Evolutionary conservation across 1,140 invertebrate genomes (phyloP), one percentile per base, ranked within the genome.

Genomic region (Drosophila pallidifrons): DNA sequence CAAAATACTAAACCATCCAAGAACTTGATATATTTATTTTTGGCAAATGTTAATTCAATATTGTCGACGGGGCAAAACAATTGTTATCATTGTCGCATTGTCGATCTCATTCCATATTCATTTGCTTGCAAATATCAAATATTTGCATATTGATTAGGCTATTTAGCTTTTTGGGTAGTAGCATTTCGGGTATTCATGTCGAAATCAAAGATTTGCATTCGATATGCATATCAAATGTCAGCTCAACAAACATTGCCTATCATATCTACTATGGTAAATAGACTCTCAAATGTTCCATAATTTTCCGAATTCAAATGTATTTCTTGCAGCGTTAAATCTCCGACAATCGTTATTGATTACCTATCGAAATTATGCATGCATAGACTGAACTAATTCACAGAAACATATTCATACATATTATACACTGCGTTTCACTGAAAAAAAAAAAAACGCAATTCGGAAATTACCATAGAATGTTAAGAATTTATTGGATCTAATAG

Each of bases 331-430:
- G 51, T 70, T 88, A 77, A 79, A 47, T 60, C 82, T 76, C 10
- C 82, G 72, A 60, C 64, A 77, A 88, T 77, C 73, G 64, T 60
- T 80, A 88, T 82, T 65, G 83, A 88, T 82, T 88, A 69, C 11
- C 25, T 43, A 58, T 68, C 60, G 64, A 82, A 77, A 86, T 88
- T 82, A 88, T 80, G 67, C 80, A 88, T 87, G 77, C 80, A 74
- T 25, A 41, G 25, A n/a, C 13, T 38, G 35, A 38, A 10, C 45
- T 25, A 25, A 4, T 25, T 4, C 15, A 49, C 46, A 51, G 7
- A 51, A 3, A 51, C 16, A 54, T 52, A 41, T 30, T 30, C 38
- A 70, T 47, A 30, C n/a, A 35, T n/a, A n/a, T n/a, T n/a, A n/a
- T 30, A 54, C 30, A 28, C 45, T 20, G 20, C 20, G 20, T 20